phyloP scores from a whole-genome alignment of 2,888 invertebrate genomes.

The Diloba caeruleocephala region DNA sequence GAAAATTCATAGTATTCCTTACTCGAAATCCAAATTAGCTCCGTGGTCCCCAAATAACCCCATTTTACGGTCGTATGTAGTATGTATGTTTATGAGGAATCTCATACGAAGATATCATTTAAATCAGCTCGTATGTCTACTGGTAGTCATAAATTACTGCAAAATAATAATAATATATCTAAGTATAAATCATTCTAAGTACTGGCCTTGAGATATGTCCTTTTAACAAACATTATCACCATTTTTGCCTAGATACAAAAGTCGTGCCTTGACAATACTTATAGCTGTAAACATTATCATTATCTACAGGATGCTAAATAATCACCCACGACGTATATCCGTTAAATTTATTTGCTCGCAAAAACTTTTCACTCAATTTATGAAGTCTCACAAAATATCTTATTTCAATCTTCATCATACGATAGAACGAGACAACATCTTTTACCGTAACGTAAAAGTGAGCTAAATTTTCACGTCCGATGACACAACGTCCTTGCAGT shows the following conservation, averaged over 20 bases:
- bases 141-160: too few species aligned
- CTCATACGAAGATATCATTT: too few species aligned
- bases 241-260: neutral
- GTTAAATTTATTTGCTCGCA: conserved; percentile 24
- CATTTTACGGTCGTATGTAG: too few species aligned
- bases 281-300: conserved; percentile 5
- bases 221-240: neutral
- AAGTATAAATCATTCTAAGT: too few species aligned
- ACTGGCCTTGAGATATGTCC: neutral
- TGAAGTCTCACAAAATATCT: conserved; percentile 22
- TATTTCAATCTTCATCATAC: conserved; percentile 19
- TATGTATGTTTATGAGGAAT: too few species aligned
- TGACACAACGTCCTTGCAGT: conserved; percentile 52
- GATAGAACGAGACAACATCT: conserved; percentile 24
- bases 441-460: conserved; percentile 53
- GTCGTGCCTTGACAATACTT: conserved; percentile 3
- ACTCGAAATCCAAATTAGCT: too few species aligned
- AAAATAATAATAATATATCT: too few species aligned
- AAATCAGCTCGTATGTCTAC: too few species aligned
- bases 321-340: conserved; percentile 27
- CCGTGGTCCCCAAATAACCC: too few species aligned
- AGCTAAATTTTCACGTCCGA: conserved; percentile 41
- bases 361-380: conserved; percentile 27
- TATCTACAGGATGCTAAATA: conserved; percentile 31
- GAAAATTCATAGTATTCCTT: too few species aligned